Percentiles rank a stretch among this genome's conserved stretches.
Evolutionary conservation across 2,797 vertebrate species (phyloP).

Genomic region (Tauraco hartlaubi): DNA sequence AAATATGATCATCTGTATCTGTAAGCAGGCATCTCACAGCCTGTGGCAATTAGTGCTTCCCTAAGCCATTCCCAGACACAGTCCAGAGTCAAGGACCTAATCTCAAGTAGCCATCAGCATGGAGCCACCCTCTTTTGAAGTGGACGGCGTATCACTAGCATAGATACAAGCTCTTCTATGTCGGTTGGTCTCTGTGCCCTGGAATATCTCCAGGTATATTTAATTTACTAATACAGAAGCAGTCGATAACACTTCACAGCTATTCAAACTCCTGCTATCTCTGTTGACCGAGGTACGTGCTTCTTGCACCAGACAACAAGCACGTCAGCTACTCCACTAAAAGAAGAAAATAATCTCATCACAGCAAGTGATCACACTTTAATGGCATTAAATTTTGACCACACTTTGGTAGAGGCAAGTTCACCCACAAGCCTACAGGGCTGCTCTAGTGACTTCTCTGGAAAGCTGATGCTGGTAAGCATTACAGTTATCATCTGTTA

Average conservation of each 20-base stretch:
- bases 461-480: background rate
- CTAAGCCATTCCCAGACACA: background rate
- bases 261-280: background rate
- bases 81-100: background rate
- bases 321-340: background rate
- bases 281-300: background rate
- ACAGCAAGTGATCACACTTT: background rate
- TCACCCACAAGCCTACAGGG: background rate
- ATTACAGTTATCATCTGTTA: no score
- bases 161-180: background rate
- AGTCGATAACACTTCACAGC: background rate
- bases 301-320: background rate
- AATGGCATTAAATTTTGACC: background rate
- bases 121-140: background rate
- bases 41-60: background rate
- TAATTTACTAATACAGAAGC: background rate
- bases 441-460: background rate
- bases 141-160: background rate
- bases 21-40: background rate
- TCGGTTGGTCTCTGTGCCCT: background rate
- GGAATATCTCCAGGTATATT: background rate
- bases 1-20: background rate
- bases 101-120: background rate
- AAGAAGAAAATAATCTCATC: background rate
- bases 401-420: background rate